Evolutionary conservation across 2,797 vertebrate genomes (phyloP), one percentile per base, ranked within the genome.

Genomic region (Poecilia picta): DNA sequence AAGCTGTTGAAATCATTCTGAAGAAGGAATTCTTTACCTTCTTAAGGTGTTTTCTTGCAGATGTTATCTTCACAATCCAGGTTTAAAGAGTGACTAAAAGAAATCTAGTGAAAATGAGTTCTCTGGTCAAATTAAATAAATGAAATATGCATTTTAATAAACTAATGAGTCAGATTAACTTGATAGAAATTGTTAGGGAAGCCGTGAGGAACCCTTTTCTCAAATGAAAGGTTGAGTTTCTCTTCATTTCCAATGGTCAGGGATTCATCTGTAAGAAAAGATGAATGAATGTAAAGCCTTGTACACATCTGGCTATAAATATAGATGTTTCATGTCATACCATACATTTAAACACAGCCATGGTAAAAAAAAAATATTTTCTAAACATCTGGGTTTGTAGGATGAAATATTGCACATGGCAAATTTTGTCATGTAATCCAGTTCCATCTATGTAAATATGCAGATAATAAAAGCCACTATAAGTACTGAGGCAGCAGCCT

Each of bases 401-500:
- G 4, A 11, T 57, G 55, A 57, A 57, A 28, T 57, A n/a, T 57
- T 57, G 55, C n/a, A 49, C 18, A 20, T 49, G 6, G 16, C 16
- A 7, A 20, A 20, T 49, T 49, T 20, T 49, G 47, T 49, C 18
- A 57, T 57, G n/a, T 57, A n/a, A 57, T 57, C n/a, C 68, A 71
- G 41, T 8, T 71, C 25, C 5, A 31, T 47, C 1, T 18, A 18
- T 46, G 70, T 45, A 11, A 47, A 57, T 23, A 47, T 31, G 31
- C 36, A 73, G 4, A 31, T 51, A 66, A 45, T n/a, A 16, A 28
- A 57, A 78, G n/a, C 36, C 49, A 68, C 28, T 51, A 66, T 20
- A 73, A 53, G 55, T 66, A 10, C 79, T 59, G 80, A 82, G 55
- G 39, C 74, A 77, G 76, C 77, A 80, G 81, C 80, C 20, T 86